phyloP scores from a whole-genome alignment of 2,113 vertebrate species.

The Hiodon tergisus region DNA sequence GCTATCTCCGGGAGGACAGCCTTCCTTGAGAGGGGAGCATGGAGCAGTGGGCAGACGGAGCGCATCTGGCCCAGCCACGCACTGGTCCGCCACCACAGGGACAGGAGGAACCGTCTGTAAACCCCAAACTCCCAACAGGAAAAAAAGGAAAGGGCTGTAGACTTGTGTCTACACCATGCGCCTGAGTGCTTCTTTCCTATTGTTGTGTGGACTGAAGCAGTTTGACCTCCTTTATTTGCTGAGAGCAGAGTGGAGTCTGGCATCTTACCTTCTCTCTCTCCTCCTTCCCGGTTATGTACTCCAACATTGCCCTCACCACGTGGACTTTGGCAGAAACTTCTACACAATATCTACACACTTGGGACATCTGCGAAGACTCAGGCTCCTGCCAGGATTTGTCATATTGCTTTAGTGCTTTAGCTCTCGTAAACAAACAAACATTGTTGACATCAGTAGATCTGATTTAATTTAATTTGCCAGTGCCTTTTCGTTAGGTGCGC shows the following conservation, averaged over 20 bases:
- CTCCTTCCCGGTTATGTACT: background rate
- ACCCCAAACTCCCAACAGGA: constrained; percentile 21
- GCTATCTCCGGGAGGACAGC: constrained; percentile 33
- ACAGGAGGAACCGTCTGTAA: constrained; percentile 31
- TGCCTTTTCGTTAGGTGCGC: constrained; percentile 48
- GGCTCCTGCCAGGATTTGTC: background rate
- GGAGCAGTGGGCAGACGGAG: constrained; percentile 15
- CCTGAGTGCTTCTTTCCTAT: constrained; percentile 18
- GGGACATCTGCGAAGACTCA: constrained; percentile 49
- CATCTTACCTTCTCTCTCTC: constrained; percentile 5
- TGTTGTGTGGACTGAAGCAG: constrained; percentile 12
- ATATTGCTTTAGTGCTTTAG: constrained; percentile 33
- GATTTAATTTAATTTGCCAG: constrained; percentile 45
- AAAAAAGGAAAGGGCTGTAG: constrained; percentile 15
- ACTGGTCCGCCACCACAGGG: background rate
- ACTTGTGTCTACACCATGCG: background rate
- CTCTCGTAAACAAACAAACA: constrained; percentile 59
- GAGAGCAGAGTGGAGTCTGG: constrained; percentile 17
- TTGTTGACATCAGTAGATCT: constrained; percentile 47
- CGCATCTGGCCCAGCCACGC: constrained; percentile 21
- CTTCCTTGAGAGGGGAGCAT: constrained; percentile 36
- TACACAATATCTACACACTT: constrained; percentile 39
- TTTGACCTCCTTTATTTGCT: constrained; percentile 13
- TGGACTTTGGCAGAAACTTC: constrained; percentile 41
- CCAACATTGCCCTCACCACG: constrained; percentile 28